A percentile compares a stretch with the other conserved stretches of the same genome.
These are phyloP conservation scores for Macropus fuliginosus DNA, from an alignment of 2,797 vertebrate genomes.

Conservation along the genomic window DNA sequence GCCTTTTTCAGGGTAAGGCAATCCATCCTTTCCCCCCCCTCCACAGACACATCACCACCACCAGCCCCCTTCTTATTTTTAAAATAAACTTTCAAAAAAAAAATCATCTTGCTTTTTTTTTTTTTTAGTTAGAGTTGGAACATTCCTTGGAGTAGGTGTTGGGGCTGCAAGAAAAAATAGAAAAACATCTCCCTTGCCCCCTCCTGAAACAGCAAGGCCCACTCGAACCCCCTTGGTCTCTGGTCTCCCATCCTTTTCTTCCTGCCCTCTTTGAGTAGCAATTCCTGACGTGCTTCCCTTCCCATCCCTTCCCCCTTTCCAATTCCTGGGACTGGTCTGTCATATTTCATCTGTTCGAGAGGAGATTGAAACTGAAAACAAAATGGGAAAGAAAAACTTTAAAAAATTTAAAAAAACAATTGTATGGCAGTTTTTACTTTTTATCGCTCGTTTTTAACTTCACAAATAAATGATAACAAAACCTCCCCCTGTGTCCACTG, in stretches of 20 bases:
- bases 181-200: background rate
- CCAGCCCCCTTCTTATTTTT: constrained; percentile 78
- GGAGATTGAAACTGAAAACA: constrained; percentile 81
- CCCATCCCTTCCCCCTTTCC: constrained; percentile 15
- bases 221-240: constrained; percentile 35
- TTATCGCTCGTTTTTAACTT: constrained; percentile 88
- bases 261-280: constrained; percentile 35
- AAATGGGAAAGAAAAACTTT: constrained; percentile 74
- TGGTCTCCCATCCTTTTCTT: constrained; percentile 45
- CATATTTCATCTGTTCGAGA: constrained; percentile 82
- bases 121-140: constrained; percentile 82
- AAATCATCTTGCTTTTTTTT: constrained; percentile 74
- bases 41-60: constrained; percentile 25
- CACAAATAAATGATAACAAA: constrained; percentile 88
- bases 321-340: constrained; percentile 80
- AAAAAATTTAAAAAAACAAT: constrained; percentile 65
- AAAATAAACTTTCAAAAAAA: constrained; percentile 82
- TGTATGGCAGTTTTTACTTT: constrained; percentile 88
- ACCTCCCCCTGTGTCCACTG: constrained; percentile 78
- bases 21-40: constrained; percentile 25
- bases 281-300: constrained; percentile 49
- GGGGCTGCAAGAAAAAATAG: constrained; percentile 56
- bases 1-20: constrained; percentile 76
- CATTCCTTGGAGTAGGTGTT: constrained; percentile 83
- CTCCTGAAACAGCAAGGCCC: background rate